Base-by-base conservation (phyloP, 2,888 invertebrate genomes). In the Agriopis aurantiaria region DNA sequence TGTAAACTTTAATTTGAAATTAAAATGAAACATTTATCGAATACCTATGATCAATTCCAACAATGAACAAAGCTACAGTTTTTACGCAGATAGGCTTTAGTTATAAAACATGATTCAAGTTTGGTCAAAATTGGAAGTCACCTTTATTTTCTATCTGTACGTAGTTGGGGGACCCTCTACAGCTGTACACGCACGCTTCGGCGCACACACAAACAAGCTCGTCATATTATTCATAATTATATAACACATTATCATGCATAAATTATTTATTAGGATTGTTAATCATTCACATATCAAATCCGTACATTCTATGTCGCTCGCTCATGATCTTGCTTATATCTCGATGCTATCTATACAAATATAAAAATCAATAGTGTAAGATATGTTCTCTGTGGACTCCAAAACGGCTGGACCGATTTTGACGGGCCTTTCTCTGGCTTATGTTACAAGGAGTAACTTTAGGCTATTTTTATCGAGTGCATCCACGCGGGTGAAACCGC, bases 251-350 rank as follows among this genome's bases (percentile, higher is more conserved):
- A 78, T 69, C 76, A 79, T 71, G 77, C 82, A 83, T 80, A 80
- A 73, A 80, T 66, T 69, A 69, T 64, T 80, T 82, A 82, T 80
- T 82, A 82, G 78, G 80, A 81, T 81, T 84, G 81, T 84, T 82
- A 75, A 72, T 74, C 63, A 78, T 80, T 80, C 76, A 80, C 80
- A 82, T 76, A 78, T 79, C 78, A 81, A 80, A 78, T 81, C 78
- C 82, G 77, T 78, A 83, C 80, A 81, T 78, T 74, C 76, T 72
- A 76, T 65, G 73, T 8, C 55, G 57, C 70, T 70, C 45, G 70
- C 66, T 70, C 70, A 67, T 66, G 63, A 49, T 49, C 62, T 70
- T 67, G 61, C 23, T 56, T 65, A 43, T 51, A 51, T 41, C 9
- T 41, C 14, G 4, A 4, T 9, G 33, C 9, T 8, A 43, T 10